Evolutionary conservation across 2,797 vertebrate genomes (phyloP), one percentile per base, ranked within the genome.

Genomic region (Acestrorhynchus altus): DNA sequence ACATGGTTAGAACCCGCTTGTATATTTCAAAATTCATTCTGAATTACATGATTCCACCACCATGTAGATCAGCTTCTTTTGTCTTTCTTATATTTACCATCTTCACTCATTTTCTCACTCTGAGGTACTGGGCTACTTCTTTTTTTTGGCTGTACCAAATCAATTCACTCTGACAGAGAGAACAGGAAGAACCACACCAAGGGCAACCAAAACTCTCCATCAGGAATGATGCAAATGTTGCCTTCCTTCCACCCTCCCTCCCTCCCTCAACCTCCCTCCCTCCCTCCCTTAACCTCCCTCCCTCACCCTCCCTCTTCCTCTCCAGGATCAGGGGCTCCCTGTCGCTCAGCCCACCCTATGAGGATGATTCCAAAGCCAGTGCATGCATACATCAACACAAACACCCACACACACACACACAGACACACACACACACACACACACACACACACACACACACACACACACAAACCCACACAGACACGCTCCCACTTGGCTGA

Each of bases 361-460:
- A 74, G 22, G 13, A 68, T 52, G 31, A 61, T 47, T 71, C 63
- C 16, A 60, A 5, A 20, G 54, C 44, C 8, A 31, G 61, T 44
- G 40, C 61, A 24, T 13, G 4, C 4, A 46, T 10, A 39, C 39
- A 44, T 54, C 70, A 52, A 54, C 56, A 74, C 46, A 51, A 11
- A 78, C 68, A 57, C 35, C 39, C 22, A 22, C 57, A 63, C 47
- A 11, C 49, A 65, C n/a, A 22, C 35, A 46, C 42, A 57, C 59
- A 63, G 39, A 76, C 31, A 35, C 59, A 73, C 40, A 72, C 67
- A 46, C 59, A 78, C 60, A 51, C 54, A 68, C 26, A 39, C n/a
- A 77, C 67, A 47, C 59, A 78, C 52, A 44, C 46, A 74, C 46
- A 54, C 24, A 78, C 60, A 59, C 40, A 57, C 40, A 22, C 52